A percentile compares a stretch with the other conserved stretches of the same genome.
These are phyloP conservation scores for Cotesia typhae DNA, from an alignment of 1,140 invertebrate genomes.

Conservation along the genomic window DNA sequence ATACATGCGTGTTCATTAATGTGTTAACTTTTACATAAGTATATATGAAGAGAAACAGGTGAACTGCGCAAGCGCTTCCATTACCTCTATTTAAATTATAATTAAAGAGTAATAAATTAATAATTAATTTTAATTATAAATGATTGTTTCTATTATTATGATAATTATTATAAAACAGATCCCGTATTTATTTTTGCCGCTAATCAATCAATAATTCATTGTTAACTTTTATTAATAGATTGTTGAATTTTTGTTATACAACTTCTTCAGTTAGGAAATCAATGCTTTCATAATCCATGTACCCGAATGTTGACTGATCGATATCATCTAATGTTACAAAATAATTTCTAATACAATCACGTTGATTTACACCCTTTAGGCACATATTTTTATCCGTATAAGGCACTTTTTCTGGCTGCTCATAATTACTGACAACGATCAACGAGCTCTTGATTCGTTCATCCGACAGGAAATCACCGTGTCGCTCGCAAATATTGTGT, in stretches of 20 bases:
- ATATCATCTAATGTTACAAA: conserved; percentile 26
- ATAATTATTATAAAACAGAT: too few species aligned
- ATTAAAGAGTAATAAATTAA: too few species aligned
- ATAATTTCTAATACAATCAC: conserved; percentile 44
- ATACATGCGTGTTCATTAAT: background rate
- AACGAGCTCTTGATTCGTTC: conserved; percentile 41
- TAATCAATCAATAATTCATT: too few species aligned
- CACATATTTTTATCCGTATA: conserved; percentile 30
- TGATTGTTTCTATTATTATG: too few species aligned
- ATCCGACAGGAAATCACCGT: conserved; percentile 41
- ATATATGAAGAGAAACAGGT: background rate
- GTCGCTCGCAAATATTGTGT: conserved; percentile 49
- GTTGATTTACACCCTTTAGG: conserved; percentile 22
- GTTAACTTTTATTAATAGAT: too few species aligned
- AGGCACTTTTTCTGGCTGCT: conserved; percentile 45
- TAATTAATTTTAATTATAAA: too few species aligned
- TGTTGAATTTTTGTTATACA: too few species aligned
- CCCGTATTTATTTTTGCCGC: too few species aligned
- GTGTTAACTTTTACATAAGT: background rate
- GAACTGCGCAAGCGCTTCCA: conserved; percentile 3
- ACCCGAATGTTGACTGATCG: background rate
- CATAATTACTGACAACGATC: conserved; percentile 39
- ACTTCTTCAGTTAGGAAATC: too few species aligned
- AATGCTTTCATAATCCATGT: too few species aligned
- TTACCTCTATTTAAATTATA: too few species aligned